Conservation (phyloP, 2,797 vertebrate species). For the Gallirallus australis region DNA sequence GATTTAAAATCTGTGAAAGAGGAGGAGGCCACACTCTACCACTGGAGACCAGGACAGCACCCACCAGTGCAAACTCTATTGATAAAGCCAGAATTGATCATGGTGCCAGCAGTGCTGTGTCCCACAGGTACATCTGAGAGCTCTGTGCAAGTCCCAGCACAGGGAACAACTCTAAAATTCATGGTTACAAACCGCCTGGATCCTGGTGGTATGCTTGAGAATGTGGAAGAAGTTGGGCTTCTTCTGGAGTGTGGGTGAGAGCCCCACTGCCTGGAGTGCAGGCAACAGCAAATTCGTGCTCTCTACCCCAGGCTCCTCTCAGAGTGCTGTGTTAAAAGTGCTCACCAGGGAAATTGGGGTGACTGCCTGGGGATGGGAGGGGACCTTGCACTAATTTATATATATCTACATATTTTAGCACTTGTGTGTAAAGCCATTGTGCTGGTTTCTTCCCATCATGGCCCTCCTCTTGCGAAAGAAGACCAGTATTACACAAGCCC, state of each 20-base stretch:
- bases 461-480: neutral
- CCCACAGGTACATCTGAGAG: neutral
- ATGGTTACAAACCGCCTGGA: neutral
- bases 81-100: neutral
- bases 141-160: neutral
- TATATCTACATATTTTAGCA: neutral
- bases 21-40: neutral
- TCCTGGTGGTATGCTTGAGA: neutral
- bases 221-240: neutral
- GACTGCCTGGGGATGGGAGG: neutral
- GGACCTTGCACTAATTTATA: neutral
- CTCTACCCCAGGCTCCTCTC: neutral
- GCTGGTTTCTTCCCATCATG: neutral
- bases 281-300: rapidly evolving
- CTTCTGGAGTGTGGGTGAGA: neutral
- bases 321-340: neutral
- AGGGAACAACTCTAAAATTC: neutral
- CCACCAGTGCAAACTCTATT: neutral
- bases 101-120: neutral
- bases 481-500: neutral
- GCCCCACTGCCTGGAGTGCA: neutral
- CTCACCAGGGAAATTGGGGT: neutral
- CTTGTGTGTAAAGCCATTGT: neutral
- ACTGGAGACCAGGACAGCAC: neutral
- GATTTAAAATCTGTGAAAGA: neutral